A percentile compares a stretch with the other conserved stretches of the same genome.
phyloP scores from a whole-genome alignment of 2,797 vertebrate genomes.

The Synaphobranchus kaupii region DNA sequence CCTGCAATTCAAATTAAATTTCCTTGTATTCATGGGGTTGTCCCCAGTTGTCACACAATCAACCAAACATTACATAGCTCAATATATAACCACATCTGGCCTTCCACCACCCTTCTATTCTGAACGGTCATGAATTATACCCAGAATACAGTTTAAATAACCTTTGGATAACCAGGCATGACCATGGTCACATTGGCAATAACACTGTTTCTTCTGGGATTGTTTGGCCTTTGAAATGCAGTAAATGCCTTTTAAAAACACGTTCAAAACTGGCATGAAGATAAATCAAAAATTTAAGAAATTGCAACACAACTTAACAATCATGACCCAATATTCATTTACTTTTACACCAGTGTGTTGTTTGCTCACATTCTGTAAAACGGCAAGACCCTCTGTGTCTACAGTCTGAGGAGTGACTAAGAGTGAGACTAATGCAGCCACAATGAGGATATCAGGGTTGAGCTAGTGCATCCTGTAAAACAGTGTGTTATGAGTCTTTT shows the following conservation, averaged over 20 bases:
- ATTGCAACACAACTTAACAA: not conserved
- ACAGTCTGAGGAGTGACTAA: not conserved
- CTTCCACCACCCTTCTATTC: not conserved
- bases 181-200: not conserved
- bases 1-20: not conserved
- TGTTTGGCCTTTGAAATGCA: not conserved
- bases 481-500: not conserved
- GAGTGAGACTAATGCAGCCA: not conserved
- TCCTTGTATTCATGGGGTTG: not conserved
- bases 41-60: not conserved
- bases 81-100: not conserved
- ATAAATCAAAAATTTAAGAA: not conserved
- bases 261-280: not conserved
- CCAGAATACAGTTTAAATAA: not conserved
- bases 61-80: not conserved
- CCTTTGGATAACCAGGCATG: not conserved
- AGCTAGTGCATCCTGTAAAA: not conserved
- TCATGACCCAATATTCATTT: not conserved
- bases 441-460: not conserved
- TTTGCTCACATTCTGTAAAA: not conserved
- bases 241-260: no score
- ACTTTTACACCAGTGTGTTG: not conserved
- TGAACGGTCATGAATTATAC: not conserved
- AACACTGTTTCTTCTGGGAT: not conserved
- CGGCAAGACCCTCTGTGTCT: not conserved